Evolutionary conservation across 2,113 vertebrate genomes (phyloP), one percentile per base, ranked within the genome.

Genomic region (Chamaea fasciata): DNA sequence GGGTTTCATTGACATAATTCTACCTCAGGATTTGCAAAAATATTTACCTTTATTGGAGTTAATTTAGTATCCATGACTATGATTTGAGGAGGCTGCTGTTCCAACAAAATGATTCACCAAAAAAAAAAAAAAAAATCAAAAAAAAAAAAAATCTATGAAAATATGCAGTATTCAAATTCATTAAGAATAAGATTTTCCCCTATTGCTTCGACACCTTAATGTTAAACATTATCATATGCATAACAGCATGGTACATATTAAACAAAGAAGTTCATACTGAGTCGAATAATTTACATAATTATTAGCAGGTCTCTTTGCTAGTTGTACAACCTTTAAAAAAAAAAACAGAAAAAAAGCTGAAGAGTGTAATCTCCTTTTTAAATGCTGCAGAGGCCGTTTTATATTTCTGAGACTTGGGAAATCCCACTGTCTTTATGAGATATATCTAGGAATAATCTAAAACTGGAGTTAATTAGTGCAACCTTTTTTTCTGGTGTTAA

Each of bases 221-320:
- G 52, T 81, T 95, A 90, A 89, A 77, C 44, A 41, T 94, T 94
- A 76, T 92, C 30, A 71, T 86, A 80, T 56, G 79, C 55, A 23
- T 86, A 96, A 73, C 93, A 93, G 73, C 87, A 44, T 83, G 92
- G 35, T 65, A 90, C 67, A 68, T 94, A 94, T 96, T 94, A 92
- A 96, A 95, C 47, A 94, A 94, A 91, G 82, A 95, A 83, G 59
- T 94, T 94, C 85, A 74, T 87, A 92, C 50, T 53, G 87, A 89
- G 83, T 81, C 37, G 89, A 88, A 95, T 75, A 89, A 94, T 93
- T 71, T 95, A 44, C 85, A 33, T 92, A 85, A 94, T 95, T 93
- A 94, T 95, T 93, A 96, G 39, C 37, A 75, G 24, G 42, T 92
- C 87, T 89, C 63, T 91, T 95, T 96, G 78, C 73, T 94, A 73